Evolutionary conservation across 2,888 invertebrate species (phyloP), one percentile per base, ranked within the genome.

Genomic region (Nesidiocoris tenuis): DNA sequence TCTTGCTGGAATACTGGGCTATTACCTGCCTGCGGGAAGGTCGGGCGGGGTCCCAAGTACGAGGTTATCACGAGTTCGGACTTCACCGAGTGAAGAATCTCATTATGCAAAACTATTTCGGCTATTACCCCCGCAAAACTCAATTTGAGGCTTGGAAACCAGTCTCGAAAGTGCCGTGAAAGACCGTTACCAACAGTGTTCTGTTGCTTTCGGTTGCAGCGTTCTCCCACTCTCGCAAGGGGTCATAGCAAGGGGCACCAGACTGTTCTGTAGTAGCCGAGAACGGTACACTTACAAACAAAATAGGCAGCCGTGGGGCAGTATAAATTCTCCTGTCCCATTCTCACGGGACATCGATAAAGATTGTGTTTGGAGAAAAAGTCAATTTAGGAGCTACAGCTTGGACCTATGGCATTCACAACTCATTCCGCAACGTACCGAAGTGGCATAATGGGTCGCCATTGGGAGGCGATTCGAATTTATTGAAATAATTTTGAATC

Each of bases 81-180:
- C 39, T n/a, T n/a, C 39, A 39, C 12, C 39, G 39, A 39, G 39
- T 39, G 12, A 12, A 22, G 70, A 70, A 70, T 70, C 70, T 54
- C 70, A 70, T 70, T 70, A 70, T 70, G 70, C 70, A 70, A 70
- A 70, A 70, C 70, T 70, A 70, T 70, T 70, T 70, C 70, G 59
- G 61, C 59, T 70, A 70, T 59, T 59, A 70, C 59, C 25, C 39
- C 39, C 19, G 57, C 25, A 39, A 39, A 39, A 39, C 39, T 39
- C 39, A 39, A 39, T 39, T 39, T 39, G 39, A 39, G 39, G 39
- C 39, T 39, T 3, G 39, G 39, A 39, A 39, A 39, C 39, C 39
- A 39, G 39, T 39, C 39, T 39, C 39, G 39, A 39, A 39, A 39
- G 39, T 39, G 39, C 39, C 39, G 39, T 12, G 39, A 39, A 39